Conservation (phyloP, 2,113 vertebrate species). For the Pampusana beccarii region DNA sequence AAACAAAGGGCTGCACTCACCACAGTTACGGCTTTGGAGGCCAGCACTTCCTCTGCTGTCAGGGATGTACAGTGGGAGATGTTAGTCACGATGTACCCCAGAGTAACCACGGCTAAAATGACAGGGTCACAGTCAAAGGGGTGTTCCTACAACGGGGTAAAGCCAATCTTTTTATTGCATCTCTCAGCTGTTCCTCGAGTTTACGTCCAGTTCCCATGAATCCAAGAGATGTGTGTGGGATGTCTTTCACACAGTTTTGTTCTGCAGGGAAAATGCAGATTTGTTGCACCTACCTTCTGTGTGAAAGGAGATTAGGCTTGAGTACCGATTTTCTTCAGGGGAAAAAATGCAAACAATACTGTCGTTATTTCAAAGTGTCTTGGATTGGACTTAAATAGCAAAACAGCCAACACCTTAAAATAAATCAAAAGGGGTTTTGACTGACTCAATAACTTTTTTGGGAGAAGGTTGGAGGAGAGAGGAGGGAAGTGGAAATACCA, state of each 20-base stretch:
- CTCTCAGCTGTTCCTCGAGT: neutral
- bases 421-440: neutral
- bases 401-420: neutral
- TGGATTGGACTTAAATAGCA: neutral
- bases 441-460: neutral
- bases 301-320: neutral
- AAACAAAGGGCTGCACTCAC: slow-evolving; percentile 53
- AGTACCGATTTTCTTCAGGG: neutral
- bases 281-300: neutral
- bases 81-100: slow-evolving; percentile 37
- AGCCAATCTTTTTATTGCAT: neutral
- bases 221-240: neutral
- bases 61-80: slow-evolving; percentile 60
- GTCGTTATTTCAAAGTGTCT: neutral
- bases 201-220: slow-evolving; percentile 3
- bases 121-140: slow-evolving; percentile 40
- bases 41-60: slow-evolving; percentile 60
- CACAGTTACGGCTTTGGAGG: slow-evolving; percentile 30
- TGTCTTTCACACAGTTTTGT: neutral
- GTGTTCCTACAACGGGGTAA: slow-evolving; percentile 44
- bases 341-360: neutral
- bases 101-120: slow-evolving; percentile 28
- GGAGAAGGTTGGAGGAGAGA: neutral
- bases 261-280: neutral
- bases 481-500: neutral